These are phyloP conservation scores for Tribolium freemani DNA, from an alignment of 2,888 invertebrate genomes.

Conservation along the genomic window DNA sequence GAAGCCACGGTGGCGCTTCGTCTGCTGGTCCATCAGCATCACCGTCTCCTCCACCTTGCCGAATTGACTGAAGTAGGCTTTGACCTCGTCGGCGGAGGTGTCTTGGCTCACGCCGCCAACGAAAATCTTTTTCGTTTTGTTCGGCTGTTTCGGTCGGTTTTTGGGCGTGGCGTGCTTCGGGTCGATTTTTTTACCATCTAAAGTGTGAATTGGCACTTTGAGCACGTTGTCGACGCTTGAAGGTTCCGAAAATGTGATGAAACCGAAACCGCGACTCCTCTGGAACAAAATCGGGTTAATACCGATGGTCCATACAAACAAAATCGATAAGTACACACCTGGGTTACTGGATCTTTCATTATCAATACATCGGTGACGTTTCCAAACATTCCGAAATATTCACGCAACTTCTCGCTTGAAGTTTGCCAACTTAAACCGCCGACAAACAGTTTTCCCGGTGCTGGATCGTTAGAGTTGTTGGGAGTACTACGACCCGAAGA, in stretches of 20 bases:
- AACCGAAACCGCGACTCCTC: conserved; percentile 95
- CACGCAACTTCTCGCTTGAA: conserved; percentile 90
- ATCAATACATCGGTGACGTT: conserved; percentile 92
- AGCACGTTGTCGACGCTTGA: conserved; percentile 92
- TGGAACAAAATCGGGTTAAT: conserved; percentile 64
- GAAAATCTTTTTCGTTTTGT: conserved; percentile 89
- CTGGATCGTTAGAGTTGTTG: conserved; percentile 76
- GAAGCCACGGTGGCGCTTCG: conserved; percentile 91
- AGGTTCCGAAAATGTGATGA: conserved; percentile 94
- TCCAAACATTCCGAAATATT: conserved; percentile 94
- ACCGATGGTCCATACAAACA: too few relatives aligned
- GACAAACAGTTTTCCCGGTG: conserved; percentile 90
- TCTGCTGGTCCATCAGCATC: conserved; percentile 95
- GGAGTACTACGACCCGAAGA: conserved; percentile 86
- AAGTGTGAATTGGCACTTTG: conserved; percentile 89
- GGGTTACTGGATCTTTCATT: conserved; percentile 95
- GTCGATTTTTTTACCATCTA: conserved; percentile 95
- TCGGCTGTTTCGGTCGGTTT: conserved; percentile 86
- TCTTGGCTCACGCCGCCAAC: conserved; percentile 94
- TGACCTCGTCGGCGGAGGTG: conserved; percentile 91
- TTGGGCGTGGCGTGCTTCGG: conserved; percentile 95
- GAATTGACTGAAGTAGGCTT: conserved; percentile 91
- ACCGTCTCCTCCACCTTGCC: conserved; percentile 93
- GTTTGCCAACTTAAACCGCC: conserved; percentile 96
- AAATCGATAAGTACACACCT: conserved; percentile 64